Evolutionary conservation across 1,140 invertebrate genomes (phyloP).

Genomic region (Drosophila busckii): DNA sequence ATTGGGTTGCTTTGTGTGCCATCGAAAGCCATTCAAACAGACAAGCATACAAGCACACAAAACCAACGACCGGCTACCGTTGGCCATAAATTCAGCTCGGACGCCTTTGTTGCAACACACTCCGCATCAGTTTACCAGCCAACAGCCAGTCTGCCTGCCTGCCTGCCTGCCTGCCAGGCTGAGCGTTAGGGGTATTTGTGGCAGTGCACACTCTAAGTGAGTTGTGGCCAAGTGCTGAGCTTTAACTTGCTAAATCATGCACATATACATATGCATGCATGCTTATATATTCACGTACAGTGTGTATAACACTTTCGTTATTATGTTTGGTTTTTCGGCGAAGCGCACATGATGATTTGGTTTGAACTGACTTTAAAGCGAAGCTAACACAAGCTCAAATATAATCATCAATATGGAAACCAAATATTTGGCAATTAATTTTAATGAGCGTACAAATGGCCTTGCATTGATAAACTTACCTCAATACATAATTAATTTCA

Average conservation of each 20-base stretch:
- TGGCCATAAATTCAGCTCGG: slow-evolving; percentile 50
- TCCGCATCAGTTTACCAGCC: too few relatives aligned
- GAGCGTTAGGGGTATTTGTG: slow-evolving; percentile 60
- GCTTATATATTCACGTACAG: slow-evolving; percentile 7
- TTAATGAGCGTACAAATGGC: too few relatives aligned
- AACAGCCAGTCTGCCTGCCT: background rate
- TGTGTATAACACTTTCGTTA: slow-evolving; percentile 20
- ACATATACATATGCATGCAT: slow-evolving; percentile 20
- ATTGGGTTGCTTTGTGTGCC: slow-evolving; percentile 58
- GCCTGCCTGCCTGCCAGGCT: slow-evolving; percentile 16
- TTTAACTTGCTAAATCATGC: slow-evolving; percentile 59
- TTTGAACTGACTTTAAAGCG: slow-evolving; percentile 14
- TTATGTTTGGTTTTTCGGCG: too few relatives aligned
- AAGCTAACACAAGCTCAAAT: too few relatives aligned
- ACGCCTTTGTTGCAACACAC: too few relatives aligned
- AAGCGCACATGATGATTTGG: slow-evolving; percentile 6
- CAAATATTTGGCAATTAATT: too few relatives aligned
- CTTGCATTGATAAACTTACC: too few relatives aligned
- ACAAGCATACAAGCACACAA: slow-evolving; percentile 1
- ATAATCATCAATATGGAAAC: too few relatives aligned
- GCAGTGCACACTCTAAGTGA: slow-evolving; percentile 61
- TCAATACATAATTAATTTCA: too few relatives aligned
- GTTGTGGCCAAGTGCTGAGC: slow-evolving; percentile 63
- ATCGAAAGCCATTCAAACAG: slow-evolving; percentile 21
- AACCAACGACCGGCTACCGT: background rate